Base-by-base conservation (phyloP, 2,113 vertebrate species). In the Thalassoma bifasciatum region DNA sequence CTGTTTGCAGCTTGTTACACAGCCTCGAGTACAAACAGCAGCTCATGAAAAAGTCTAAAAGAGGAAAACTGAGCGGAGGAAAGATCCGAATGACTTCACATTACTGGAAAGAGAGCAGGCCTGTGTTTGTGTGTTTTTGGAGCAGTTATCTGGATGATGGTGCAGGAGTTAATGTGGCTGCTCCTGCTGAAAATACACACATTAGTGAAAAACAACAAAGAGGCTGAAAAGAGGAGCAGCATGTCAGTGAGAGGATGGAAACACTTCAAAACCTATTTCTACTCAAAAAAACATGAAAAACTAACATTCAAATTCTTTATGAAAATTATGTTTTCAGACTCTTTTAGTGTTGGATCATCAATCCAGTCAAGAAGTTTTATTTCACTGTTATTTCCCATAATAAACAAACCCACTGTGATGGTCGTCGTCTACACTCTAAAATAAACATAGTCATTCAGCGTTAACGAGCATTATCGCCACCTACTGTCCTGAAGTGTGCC, bases 161-260 rank as follows among this genome's bases (percentile, higher is more conserved):
- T 47, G 38, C 23, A 14, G 8, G 47, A 53, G 24, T 65, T 40
- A 24, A 1, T 11, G 23, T 70, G 8, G 22, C 37, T 8, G 4
- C 10, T 50, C 19, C 0, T 23, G 54, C 57, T 60, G 56, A 37
- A 76, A 53, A 64, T 26, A 49, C 51, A 59, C 17, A 52, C 53
- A 13, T 13, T 17, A n/a, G 47, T 40, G 9, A 26, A 10, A 17
- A 8, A 2, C 46, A 9, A 40, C 65, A 24, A 66, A 58, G 64
- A 52, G 30, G 63, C 36, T 73, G 22, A 50, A 68, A n/a, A 34
- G 34, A 62, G 24, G 3, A 52, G 52, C 16, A 57, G 79, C 26
- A 1, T 52, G 56, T 30, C 19, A 26, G 44, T 1, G 42, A 53
- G 11, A 47, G 38, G 57, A 2, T 17, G 16, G 36, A 60, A 38